Conservation (phyloP, 2,888 invertebrate genomes). For the Stenolophus ochropezus region DNA sequence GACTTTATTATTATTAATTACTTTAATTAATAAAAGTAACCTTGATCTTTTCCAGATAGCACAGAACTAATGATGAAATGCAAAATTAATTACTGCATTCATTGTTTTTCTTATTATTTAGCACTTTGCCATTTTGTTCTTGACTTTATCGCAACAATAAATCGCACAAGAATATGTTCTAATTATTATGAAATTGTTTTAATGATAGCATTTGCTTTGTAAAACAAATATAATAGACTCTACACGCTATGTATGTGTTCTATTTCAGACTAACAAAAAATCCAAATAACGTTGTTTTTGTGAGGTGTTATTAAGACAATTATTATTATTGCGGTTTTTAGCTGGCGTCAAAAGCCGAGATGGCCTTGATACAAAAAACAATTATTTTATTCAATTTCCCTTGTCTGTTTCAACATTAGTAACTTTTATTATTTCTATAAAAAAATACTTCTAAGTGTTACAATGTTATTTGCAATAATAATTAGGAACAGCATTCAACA, state of each 20-base stretch:
- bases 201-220: background rate
- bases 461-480: no score
- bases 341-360: background rate
- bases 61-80: background rate
- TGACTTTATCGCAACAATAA: background rate
- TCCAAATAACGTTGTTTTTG: background rate
- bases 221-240: background rate
- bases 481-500: no score
- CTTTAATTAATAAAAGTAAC: background rate
- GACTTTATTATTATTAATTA: background rate
- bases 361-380: background rate
- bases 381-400: background rate
- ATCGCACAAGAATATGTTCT: background rate
- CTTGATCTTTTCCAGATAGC: background rate
- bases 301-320: background rate
- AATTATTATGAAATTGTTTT: background rate
- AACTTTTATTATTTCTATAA: no score
- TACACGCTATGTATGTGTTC: background rate
- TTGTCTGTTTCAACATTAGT: background rate
- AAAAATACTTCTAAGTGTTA: no score
- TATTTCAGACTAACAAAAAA: conserved; percentile 29
- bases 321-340: background rate
- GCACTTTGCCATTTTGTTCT: background rate
- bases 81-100: background rate
- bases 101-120: background rate